Base-by-base conservation (phyloP, 2,797 vertebrate species). In the Hozukius guyotensis region DNA sequence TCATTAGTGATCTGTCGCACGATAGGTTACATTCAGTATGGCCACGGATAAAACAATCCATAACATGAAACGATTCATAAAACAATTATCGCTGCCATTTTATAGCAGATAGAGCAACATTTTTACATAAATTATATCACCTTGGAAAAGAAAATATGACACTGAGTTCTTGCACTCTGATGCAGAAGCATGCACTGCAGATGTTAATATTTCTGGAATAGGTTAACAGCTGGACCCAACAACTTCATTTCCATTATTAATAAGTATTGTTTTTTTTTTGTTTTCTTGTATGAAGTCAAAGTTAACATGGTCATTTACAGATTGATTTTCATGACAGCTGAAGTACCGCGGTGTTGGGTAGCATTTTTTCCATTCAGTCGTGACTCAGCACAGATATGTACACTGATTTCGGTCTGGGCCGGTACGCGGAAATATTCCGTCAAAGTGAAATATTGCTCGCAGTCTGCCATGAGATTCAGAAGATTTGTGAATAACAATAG, bases 1-100 rank as follows among this genome's bases (percentile, higher is more conserved):
- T 94, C 89, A 53, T 96, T 95, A 95, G 95, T 96, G 95, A 96
- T 92, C 88, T 88, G 85, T 91, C 81, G 83, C 92, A 94, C 91
- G 82, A 75, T 36, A 85, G 78, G 81, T 94, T 96, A 96, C 95
- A 96, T 95, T 96, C 95, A 93, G 27, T 88, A 93, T 88, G 93
- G 92, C 93, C 93, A 92, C 83, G 13, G 84, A 86, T 77, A 70
- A 88, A 93, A 88, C 77, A 68, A 91, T 75, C 62, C 49, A 90
- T 87, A 95, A 88, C 87, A 84, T 71, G 87, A 94, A 95, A 93
- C 42, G 29, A 73, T 46, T 75, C 55, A 61, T 71, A 24, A 65
- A 77, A 89, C 71, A 53, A 65, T 55, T 72, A 75, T 25, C 61
- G 27, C 79, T 77, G 72, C 80, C 36, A 75, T 79, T 75, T 34